Percentiles rank a stretch among this genome's conserved stretches.
phyloP scores from a whole-genome alignment of 2,113 vertebrate species.

The Drymodes brunneopygia region DNA sequence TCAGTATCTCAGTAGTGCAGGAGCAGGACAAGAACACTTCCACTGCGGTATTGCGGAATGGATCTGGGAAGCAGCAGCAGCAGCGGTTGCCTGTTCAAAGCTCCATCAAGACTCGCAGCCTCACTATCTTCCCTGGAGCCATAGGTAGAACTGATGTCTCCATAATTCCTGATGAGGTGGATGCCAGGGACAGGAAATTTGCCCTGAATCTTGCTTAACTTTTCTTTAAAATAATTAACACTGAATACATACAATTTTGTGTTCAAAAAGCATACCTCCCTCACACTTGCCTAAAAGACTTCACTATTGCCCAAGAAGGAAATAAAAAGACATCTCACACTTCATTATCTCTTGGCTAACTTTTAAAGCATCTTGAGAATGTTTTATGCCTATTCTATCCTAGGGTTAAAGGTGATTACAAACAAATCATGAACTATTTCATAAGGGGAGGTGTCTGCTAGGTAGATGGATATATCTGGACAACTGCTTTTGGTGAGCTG shows the following conservation, averaged over 20 bases:
- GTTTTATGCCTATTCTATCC: background rate
- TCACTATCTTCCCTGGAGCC: background rate
- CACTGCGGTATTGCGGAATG: fast-evolving
- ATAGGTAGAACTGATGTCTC: background rate
- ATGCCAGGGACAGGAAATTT: background rate
- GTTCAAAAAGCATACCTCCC: background rate
- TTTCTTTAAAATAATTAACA: background rate
- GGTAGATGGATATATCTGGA: background rate
- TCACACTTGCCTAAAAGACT: background rate
- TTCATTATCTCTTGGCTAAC: background rate
- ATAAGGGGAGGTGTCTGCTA: background rate
- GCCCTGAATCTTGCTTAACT: background rate
- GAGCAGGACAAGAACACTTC: background rate
- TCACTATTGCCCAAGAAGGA: background rate
- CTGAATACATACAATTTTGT: background rate
- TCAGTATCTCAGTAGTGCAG: fast-evolving
- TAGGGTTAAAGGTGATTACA: background rate
- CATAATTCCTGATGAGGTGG: background rate
- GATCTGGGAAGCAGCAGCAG: background rate
- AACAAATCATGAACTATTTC: background rate
- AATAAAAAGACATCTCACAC: background rate
- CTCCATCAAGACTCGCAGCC: background rate
- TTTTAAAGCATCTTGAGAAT: background rate
- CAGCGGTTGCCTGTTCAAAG: background rate
- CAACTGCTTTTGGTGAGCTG: background rate